These are phyloP conservation scores for Palythoa caribaeorum DNA, from an alignment of 92 coral and sea anemone genomes.

Conservation along the genomic window DNA sequence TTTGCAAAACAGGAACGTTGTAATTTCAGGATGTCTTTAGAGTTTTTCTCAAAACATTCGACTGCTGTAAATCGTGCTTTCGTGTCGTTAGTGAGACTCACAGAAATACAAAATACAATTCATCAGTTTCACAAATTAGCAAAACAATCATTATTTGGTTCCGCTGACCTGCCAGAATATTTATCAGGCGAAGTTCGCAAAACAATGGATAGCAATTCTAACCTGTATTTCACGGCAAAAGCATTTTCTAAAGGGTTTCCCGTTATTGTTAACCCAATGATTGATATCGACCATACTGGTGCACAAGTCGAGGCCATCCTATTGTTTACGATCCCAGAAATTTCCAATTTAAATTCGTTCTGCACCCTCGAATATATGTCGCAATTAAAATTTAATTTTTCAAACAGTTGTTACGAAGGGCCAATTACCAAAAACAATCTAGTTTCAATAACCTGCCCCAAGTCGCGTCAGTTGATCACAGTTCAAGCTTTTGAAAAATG, in stretches of 20 bases:
- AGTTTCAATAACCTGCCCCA: slow-evolving; percentile 28
- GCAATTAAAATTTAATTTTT: too few relatives aligned
- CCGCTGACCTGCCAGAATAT: background rate
- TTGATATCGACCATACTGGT: slow-evolving; percentile 22
- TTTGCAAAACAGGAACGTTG: background rate
- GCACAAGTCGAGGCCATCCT: background rate
- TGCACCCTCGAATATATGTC: slow-evolving; percentile 26
- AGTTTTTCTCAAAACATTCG: background rate
- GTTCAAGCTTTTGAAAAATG: too few relatives aligned
- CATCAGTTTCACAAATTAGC: background rate
- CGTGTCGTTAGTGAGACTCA: background rate
- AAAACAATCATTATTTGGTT: background rate
- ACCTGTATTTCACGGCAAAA: background rate
- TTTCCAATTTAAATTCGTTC: background rate
- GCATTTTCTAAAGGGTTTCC: background rate
- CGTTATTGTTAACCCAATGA: slow-evolving; percentile 25
- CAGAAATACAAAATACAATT: background rate
- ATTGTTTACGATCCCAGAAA: slow-evolving; percentile 7
- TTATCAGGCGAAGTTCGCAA: background rate
- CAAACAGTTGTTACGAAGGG: too few relatives aligned
- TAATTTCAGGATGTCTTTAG: background rate
- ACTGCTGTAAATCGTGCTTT: background rate
- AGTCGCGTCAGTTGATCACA: too few relatives aligned
- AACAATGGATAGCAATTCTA: background rate
- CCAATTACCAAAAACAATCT: too few relatives aligned